Evolutionary conservation across 1,140 invertebrate genomes (phyloP), one percentile per base, ranked within the genome.

Genomic region (Hylaeus volcanicus): DNA sequence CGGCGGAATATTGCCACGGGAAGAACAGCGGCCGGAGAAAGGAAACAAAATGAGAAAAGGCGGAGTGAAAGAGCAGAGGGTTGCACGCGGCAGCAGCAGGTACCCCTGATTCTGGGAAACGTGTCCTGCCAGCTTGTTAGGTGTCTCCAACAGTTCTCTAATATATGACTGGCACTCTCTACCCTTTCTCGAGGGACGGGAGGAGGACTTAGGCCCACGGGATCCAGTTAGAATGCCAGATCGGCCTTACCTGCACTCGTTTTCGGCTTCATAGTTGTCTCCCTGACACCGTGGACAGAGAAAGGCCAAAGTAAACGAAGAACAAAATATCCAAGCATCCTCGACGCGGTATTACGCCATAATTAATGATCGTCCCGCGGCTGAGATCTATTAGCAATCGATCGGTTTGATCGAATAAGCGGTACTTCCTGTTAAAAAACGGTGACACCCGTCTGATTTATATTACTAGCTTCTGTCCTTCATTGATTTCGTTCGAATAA

Each of bases 51-150:
- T 69, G 74, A 84, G 83, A 85, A 79, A 78, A 77, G 58, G 74
- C 48, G 74, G 58, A 66, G 58, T 74, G 75, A 69, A 60, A 74
- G 51, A 66, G 64, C 69, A 75, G 79, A 82, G 83, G 85, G 83
- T 86, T 82, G 85, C 61, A 74, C 79, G 70, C 69, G 45, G 77
- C 71, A 41, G 63, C 73, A 43, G 81, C 76, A 73, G 79, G 75
- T 84, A 84, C 82, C 82, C 86, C 85, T 82, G 88, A 90, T 92
- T 92, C 91, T 91, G 90, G 91, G 91, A 92, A 92, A 92, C 89
- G 90, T 91, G 91, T 91, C 90, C 88, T 88, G 90, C 85, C 90
- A 91, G 91, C 90, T 92, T 92, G 91, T 92, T 92, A 92, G 88
- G 90, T 92, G 91, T 92, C 91, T 90, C 89, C 90, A 88, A 92